A percentile compares a stretch with the other conserved stretches of the same genome.
These are phyloP conservation scores for Tenualosa ilisha DNA, from an alignment of 2,797 vertebrate genomes.

Conservation along the genomic window DNA sequence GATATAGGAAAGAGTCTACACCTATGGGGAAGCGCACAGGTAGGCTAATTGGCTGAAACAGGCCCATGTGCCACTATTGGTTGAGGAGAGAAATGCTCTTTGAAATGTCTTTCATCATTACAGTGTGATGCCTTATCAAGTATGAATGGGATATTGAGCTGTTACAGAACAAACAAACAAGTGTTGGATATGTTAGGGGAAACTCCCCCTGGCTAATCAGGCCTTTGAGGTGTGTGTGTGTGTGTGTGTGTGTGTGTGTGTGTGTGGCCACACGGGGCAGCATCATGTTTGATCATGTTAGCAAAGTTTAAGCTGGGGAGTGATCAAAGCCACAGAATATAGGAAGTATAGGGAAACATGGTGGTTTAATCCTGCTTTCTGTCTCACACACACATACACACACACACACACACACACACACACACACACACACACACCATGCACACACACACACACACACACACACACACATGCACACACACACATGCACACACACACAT, in stretches of 20 bases:
- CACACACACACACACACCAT: neutral
- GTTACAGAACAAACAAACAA: slow-evolving; percentile 52
- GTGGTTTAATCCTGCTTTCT: neutral
- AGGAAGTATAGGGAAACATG: neutral
- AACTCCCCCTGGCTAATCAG: slow-evolving; percentile 32
- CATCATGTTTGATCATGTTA: neutral
- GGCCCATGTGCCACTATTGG: slow-evolving; percentile 20
- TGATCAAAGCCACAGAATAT: neutral
- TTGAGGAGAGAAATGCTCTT: slow-evolving; percentile 37
- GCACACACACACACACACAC: neutral
- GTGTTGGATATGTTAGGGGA: slow-evolving; percentile 11
- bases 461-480: neutral
- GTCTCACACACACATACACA: neutral
- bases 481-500: neutral
- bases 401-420: neutral
- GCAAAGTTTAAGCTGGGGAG: neutral
- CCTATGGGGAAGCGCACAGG: neutral
- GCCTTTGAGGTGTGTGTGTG: slow-evolving; percentile 30
- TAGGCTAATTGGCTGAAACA: neutral
- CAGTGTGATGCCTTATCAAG: slow-evolving; percentile 56
- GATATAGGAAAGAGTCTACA: neutral
- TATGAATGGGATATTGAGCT: slow-evolving; percentile 60
- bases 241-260: slow-evolving; percentile 7
- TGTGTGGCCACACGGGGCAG: neutral
- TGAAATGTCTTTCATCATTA: slow-evolving; percentile 57